Evolutionary conservation across 2,888 invertebrate genomes (phyloP), one percentile per base, ranked within the genome.

Genomic region (Temnothorax ravouxi): DNA sequence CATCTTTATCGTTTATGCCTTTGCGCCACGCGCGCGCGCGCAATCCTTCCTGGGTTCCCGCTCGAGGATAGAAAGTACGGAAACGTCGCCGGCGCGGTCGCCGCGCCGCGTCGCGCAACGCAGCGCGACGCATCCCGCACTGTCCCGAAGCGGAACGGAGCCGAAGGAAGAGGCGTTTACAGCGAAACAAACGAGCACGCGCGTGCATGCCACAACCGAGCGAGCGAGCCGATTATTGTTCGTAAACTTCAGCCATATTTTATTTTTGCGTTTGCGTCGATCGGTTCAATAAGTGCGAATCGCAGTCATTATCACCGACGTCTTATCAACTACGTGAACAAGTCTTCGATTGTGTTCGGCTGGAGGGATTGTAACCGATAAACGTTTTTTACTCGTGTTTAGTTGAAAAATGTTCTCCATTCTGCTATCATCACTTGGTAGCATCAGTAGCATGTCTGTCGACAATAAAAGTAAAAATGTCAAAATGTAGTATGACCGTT

Each of bases 271-370:
- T 15, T 76, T 44, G 64, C 82, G 83, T 88, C 83, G 80, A 44
- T 21, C 9, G 25, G 18, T 34, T 15, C 54, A 69, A 79, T 85
- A 88, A 75, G 52, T 47, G 54, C 52, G 82, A 84, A 77, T 87
- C 54, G 47, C 15, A 21, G 21, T 56, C 54, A 34, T 44, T 69
- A 71, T 77, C 77, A 29, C 11, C 52, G 25, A 29, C 34, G 59
- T 44, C 41, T 79, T 79, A 79, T 79, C 79, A 21, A 71, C 11
- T 25, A 4, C 56, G 15, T 29, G 54, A n/a, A 25, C 77, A 6
- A 77, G 15, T 25, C 71, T 34, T 56, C 8, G 76, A 66, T 77
- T 54, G 77, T 9, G n/a, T 21, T 50, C 25, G 41, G n/a, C n/a
- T 47, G 5, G 11, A 67, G 21, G 29, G 25, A 50, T 76, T n/a